Evolutionary conservation across 2,797 vertebrate species (phyloP).

Genomic region (Mormyrus proboscirostris): DNA sequence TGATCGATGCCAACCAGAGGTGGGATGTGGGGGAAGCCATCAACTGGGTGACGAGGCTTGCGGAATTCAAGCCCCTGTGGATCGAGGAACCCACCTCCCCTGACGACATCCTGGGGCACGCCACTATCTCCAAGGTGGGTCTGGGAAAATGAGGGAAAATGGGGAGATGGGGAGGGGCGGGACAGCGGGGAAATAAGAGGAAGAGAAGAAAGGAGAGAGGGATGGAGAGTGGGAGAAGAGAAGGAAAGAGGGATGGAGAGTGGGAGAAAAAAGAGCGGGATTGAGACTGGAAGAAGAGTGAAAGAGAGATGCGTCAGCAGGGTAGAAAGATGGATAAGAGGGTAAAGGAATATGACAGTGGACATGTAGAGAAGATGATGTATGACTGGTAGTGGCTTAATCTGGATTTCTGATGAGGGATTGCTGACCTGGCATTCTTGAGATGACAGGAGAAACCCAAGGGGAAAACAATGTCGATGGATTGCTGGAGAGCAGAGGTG

Average conservation of each 20-base stretch:
- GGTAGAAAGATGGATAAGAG: background rate
- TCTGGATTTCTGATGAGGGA: background rate
- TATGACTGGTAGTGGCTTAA: background rate
- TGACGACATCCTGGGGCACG: conserved; percentile 72
- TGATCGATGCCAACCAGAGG: conserved; percentile 76
- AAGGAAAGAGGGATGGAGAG: background rate
- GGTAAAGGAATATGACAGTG: background rate
- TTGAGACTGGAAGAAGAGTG: background rate
- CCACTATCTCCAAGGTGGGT: conserved; percentile 66
- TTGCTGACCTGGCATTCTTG: background rate
- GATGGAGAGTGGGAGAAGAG: background rate
- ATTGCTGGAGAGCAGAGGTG: background rate
- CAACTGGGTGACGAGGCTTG: conserved; percentile 63
- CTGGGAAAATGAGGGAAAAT: too few species aligned
- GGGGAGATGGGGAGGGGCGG: background rate
- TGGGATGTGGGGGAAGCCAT: conserved; percentile 71
- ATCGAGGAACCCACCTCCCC: conserved; percentile 76
- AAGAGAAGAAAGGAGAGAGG: background rate
- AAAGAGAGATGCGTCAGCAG: background rate
- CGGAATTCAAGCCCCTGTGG: conserved; percentile 69
- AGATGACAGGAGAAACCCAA: background rate
- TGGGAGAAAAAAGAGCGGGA: background rate
- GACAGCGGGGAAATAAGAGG: background rate
- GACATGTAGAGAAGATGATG: background rate
- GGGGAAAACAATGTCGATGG: background rate